These are phyloP conservation scores for Drosophila pectinifera DNA, from an alignment of 1,140 invertebrate genomes.

Conservation along the genomic window DNA sequence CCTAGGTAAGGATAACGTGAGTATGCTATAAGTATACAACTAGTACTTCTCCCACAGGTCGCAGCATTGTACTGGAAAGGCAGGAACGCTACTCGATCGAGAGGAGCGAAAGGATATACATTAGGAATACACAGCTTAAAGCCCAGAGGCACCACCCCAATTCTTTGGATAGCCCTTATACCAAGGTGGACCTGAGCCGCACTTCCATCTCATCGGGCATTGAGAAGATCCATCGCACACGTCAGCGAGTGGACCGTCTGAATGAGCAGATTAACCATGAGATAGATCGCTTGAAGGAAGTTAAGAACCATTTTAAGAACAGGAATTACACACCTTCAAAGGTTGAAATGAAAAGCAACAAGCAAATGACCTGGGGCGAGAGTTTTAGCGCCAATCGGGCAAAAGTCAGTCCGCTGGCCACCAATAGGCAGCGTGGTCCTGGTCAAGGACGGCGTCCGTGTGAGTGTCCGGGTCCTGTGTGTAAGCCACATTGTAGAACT, in stretches of 20 bases:
- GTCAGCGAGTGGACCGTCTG: conserved; percentile 16
- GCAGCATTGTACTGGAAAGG: conserved; percentile 27
- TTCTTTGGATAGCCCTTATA: neutral
- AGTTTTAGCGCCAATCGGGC: conserved; percentile 8
- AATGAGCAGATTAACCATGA: conserved; percentile 48
- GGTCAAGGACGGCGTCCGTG: too few species aligned
- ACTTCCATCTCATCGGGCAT: conserved; percentile 1
- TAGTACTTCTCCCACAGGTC: conserved; percentile 3
- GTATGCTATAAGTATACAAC: neutral
- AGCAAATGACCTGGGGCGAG: conserved; percentile 1
- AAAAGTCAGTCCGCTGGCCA: neutral
- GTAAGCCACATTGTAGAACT: neutral
- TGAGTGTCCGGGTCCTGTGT: too few species aligned
- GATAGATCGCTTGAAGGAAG: conserved; percentile 39
- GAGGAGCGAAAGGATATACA: conserved; percentile 12
- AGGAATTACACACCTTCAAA: neutral
- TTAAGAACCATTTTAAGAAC: conserved; percentile 10
- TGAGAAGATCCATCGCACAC: conserved; percentile 19
- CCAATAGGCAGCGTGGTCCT: neutral
- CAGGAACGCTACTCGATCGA: conserved; percentile 32
- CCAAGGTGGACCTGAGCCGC: neutral
- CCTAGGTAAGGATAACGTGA: conserved; percentile 9
- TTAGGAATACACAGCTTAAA: conserved; percentile 23
- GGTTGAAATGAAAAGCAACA: neutral
- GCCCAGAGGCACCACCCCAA: conserved; percentile 28